Conservation (phyloP, 2,113 vertebrate species). For the Ceyx cyanopectus region DNA sequence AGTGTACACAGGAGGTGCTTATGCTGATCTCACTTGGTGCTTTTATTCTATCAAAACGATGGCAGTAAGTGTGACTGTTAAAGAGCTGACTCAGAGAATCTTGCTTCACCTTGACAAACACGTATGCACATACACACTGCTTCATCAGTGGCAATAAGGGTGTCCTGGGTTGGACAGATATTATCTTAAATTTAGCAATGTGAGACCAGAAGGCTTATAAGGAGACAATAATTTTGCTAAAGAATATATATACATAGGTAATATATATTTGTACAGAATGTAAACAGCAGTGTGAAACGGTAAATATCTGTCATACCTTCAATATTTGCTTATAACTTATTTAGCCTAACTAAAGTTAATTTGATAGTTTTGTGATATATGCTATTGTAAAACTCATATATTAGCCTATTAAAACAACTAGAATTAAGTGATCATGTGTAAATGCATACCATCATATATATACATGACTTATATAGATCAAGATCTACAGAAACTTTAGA, state of each 20-base stretch:
- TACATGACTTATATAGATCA: not conserved
- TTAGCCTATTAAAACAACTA: not conserved
- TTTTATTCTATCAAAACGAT: not conserved
- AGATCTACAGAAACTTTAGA: too few species aligned
- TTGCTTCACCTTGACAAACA: not conserved
- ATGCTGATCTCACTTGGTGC: not conserved
- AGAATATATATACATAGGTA: too few species aligned
- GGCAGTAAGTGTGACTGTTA: not conserved
- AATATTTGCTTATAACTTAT: not conserved
- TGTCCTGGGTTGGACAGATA: too few species aligned
- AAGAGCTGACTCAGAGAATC: not conserved
- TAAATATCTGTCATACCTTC: not conserved
- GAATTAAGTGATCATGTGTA: not conserved
- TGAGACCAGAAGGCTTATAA: too few species aligned
- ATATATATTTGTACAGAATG: too few species aligned
- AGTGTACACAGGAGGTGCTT: not conserved
- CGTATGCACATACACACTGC: fast-evolving
- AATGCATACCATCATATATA: not conserved
- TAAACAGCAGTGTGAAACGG: too few species aligned
- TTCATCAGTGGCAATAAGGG: not conserved
- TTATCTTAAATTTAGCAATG: too few species aligned
- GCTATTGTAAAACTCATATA: not conserved
- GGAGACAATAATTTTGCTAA: too few species aligned
- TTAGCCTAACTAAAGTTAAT: not conserved
- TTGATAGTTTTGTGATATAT: not conserved